Evolutionary conservation across 2,797 vertebrate genomes (phyloP).

Genomic region (Urosaurus nigricauda): DNA sequence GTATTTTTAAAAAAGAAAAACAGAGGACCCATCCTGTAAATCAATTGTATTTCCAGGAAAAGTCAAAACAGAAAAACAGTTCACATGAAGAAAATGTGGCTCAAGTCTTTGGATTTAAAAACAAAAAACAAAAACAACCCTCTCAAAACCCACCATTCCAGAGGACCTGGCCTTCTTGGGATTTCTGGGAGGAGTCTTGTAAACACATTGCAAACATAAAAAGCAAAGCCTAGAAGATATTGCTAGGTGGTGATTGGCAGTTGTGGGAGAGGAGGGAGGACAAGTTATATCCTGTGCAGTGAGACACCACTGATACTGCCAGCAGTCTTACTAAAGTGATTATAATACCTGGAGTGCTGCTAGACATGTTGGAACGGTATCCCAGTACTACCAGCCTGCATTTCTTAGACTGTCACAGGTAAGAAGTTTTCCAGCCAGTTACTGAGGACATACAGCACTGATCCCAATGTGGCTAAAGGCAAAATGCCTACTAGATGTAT

Average conservation of each 20-base stretch:
- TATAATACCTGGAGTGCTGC: slow-evolving; percentile 68
- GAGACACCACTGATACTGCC: slow-evolving; percentile 46
- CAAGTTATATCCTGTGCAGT: slow-evolving; percentile 48
- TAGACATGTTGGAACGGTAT: slow-evolving; percentile 37
- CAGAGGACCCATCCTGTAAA: slow-evolving; percentile 63
- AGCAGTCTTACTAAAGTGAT: slow-evolving; percentile 64
- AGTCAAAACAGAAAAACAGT: slow-evolving; percentile 55
- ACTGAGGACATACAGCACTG: slow-evolving; percentile 47
- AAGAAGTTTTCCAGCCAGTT: slow-evolving; percentile 75
- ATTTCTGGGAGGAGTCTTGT: slow-evolving; percentile 65
- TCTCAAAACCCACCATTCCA: slow-evolving; percentile 25
- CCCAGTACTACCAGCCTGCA: slow-evolving; percentile 58
- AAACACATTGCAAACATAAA: slow-evolving; percentile 69
- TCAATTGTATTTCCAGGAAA: slow-evolving; percentile 59
- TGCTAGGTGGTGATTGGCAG: slow-evolving; percentile 60
- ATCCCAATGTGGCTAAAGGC: slow-evolving; percentile 63
- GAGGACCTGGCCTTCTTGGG: slow-evolving; percentile 67
- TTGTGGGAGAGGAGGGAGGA: slow-evolving; percentile 47
- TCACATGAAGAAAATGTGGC: slow-evolving; percentile 69
- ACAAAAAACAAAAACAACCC: slow-evolving; percentile 36
- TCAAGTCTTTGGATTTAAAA: slow-evolving; percentile 77
- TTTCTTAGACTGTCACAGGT: slow-evolving; percentile 65
- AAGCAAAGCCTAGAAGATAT: slow-evolving; percentile 60
- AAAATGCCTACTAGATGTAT: slow-evolving; percentile 69
- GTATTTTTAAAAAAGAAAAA: slow-evolving; percentile 54